Evolutionary conservation across 2,797 vertebrate species (phyloP), one percentile per base, ranked within the genome.

Genomic region (Vultur gryphus): DNA sequence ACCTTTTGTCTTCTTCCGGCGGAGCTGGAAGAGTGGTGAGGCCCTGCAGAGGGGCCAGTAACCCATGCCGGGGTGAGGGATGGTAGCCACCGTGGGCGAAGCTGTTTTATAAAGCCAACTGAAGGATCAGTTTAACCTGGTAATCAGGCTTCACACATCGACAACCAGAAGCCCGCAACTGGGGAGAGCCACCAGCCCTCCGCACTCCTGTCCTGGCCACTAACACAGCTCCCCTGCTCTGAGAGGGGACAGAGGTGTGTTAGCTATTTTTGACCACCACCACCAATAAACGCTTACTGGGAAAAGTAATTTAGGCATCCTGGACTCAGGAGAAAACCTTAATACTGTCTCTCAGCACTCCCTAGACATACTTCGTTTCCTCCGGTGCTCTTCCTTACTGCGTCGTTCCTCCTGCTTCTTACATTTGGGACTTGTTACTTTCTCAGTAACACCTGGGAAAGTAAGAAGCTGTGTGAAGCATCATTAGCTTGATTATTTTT

Each of bases 51-150:
- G n/a, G 6, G 44, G 57, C 21, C 29, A 11, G 49, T 7, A 19
- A 28, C 67, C 24, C 17, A 2, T 3, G 0, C 39, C 2, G 3
- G 55, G 54, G 8, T 1, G 7, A 79, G 59, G 54, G 26, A 61
- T 7, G 41, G 72, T 19, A 17, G 35, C 55, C 24, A 33, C n/a
- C 33, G 2, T 1, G n/a, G 26, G 35, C 1, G 5, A 46, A 88
- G 13, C 13, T 66, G 28, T 31, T 31, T 87, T 24, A 15, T 28
- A 16, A 87, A 35, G 58, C 3, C 9, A 77, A n/a, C 11, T 1
- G 3, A 82, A 79, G 35, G 75, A 70, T 51, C 6, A 52, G 6
- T 44, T 49, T 26, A 70, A 48, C 26, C 29, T 3, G 4, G 9
- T 17, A 64, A 41, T 23, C 10, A 9, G 44, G 48, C 25, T 64